phyloP scores from a whole-genome alignment of 2,888 invertebrate species.

The Meloe dianella region DNA sequence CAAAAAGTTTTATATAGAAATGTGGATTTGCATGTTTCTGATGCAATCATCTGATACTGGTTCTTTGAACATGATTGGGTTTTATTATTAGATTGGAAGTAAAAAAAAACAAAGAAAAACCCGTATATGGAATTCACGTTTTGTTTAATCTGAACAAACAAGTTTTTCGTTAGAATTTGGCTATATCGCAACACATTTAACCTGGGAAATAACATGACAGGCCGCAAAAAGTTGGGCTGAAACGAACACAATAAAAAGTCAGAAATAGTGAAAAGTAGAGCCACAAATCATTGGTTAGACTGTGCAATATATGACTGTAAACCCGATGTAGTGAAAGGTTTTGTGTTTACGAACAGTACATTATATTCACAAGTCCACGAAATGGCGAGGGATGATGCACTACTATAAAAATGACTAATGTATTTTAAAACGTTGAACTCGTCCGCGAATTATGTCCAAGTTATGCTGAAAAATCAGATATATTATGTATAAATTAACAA shows the following conservation, averaged over 20 bases:
- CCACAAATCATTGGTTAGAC: conserved; percentile 50
- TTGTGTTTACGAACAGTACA: conserved; percentile 52
- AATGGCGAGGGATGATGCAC: conserved; percentile 44
- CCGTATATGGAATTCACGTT: conserved; percentile 10
- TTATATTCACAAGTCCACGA: conserved; percentile 50
- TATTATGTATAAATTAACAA: conserved; percentile 32
- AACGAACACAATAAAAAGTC: conserved; percentile 44
- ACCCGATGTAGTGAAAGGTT: conserved; percentile 50
- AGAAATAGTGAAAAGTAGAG: conserved; percentile 49
- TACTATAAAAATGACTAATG: conserved; percentile 46
- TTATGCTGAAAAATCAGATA: conserved; percentile 35
- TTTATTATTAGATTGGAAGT: neutral
- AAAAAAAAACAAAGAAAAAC: neutral
- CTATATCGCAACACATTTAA: conserved; percentile 43
- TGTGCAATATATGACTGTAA: conserved; percentile 52
- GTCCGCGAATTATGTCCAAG: conserved; percentile 44
- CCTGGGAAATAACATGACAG: conserved; percentile 40
- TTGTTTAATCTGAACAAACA: conserved; percentile 31
- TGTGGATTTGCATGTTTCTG: no score
- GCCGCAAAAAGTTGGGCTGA: conserved; percentile 39
- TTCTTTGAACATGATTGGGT: neutral
- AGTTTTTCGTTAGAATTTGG: conserved; percentile 36
- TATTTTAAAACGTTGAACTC: conserved; percentile 48
- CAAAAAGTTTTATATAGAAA: no score
- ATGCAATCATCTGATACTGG: no score